A percentile compares a stretch with the other conserved stretches of the same genome.
Conservation (phyloP, 2,113 vertebrate genomes). For the Emydocephalus ijimae region DNA sequence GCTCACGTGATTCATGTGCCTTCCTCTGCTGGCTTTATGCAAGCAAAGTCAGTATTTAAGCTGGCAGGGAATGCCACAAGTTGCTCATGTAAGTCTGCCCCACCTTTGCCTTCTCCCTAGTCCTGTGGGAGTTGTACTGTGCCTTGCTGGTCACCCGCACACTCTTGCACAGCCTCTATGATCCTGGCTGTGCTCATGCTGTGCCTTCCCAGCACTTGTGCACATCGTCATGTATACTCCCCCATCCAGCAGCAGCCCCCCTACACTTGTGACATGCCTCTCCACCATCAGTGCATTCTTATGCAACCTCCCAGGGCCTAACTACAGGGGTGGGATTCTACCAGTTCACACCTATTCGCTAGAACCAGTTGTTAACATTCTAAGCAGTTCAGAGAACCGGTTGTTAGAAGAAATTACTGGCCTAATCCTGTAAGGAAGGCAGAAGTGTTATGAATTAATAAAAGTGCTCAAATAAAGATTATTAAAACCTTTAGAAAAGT, state of each 20-base stretch:
- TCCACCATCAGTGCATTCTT: neutral
- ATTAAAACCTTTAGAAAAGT: no score
- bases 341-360: no score
- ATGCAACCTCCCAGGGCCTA: neutral
- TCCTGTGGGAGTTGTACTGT: neutral
- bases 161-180: neutral
- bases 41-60: no score
- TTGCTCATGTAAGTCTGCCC: neutral
- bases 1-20: no score
- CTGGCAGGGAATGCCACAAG: neutral
- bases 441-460: no score
- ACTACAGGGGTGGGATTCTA: neutral
- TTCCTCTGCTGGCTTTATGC: no score
- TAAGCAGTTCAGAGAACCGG: no score
- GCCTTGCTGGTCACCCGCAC: neutral
- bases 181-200: neutral
- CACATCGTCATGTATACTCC: neutral
- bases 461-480: no score
- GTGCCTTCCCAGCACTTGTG: neutral
- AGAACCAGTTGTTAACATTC: no score
- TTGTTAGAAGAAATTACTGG: no score
- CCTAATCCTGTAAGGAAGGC: no score
- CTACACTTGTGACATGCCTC: neutral
- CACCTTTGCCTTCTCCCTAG: neutral
- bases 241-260: neutral